These are phyloP conservation scores for Pyxicephalus adspersus DNA, from an alignment of 2,113 vertebrate genomes.

Conservation along the genomic window DNA sequence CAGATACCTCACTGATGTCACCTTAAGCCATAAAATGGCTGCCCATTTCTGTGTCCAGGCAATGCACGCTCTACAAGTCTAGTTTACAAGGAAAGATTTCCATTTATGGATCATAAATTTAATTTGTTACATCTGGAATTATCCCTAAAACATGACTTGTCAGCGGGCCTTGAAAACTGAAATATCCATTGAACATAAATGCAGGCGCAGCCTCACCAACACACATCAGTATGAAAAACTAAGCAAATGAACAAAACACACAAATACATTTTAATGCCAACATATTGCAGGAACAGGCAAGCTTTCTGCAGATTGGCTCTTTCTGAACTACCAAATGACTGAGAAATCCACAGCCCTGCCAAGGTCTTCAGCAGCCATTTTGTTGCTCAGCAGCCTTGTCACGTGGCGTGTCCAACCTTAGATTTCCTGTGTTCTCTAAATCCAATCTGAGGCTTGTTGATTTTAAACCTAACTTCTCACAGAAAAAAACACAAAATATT, in stretches of 20 bases:
- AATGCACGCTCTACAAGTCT: neutral
- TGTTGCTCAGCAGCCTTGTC: no score
- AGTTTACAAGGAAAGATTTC: neutral
- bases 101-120: neutral
- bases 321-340: no score
- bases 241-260: neutral
- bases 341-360: no score
- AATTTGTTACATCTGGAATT: neutral
- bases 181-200: neutral
- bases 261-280: neutral
- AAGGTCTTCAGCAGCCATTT: no score
- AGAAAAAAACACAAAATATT: no score
- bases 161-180: neutral
- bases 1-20: no score
- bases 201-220: neutral
- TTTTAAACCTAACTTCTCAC: no score
- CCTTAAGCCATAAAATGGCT: neutral
- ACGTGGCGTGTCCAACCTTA: no score
- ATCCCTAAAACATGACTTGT: constrained; percentile 4
- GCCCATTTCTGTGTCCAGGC: neutral
- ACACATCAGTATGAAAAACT: neutral
- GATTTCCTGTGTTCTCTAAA: no score
- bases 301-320: neutral
- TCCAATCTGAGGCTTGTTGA: no score
- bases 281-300: neutral